Evolutionary conservation across 2,888 invertebrate genomes (phyloP), one percentile per base, ranked within the genome.

Genomic region (Nesidiocoris tenuis): DNA sequence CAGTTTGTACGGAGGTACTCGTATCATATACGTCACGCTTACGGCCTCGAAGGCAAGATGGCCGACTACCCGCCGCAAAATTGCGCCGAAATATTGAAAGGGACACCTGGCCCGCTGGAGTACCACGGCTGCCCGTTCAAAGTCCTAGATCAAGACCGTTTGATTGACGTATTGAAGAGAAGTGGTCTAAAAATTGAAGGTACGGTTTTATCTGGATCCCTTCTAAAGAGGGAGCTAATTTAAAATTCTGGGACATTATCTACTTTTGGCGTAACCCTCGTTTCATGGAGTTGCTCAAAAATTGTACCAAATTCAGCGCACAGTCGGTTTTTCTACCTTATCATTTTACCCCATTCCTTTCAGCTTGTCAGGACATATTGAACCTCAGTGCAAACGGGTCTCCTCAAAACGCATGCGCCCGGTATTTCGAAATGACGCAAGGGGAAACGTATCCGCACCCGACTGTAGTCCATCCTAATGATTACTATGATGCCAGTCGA

Each of bases 61-160:
- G 78, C 77, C 3, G 74, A 77, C 56, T 78, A 78, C 23, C 76
- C 76, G 22, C 78, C 78, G 7, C 74, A 66, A 19, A 77, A 74
- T 55, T 78, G 78, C 23, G 22, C 61, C 19, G 76, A 72, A 25
- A 76, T 78, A 17, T 56, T 77, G 61, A 64, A 78, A 39, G 68
- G 61, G 2, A 39, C 56, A 2, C 74, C 77, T 24, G 57, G 71
- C 56, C 75, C 72, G 21, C 23, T 64, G n/a, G 77, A 77, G 18
- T 74, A 77, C 24, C 76, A 78, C 59, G 78, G 78, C 1, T 78
- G 78, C 56, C 78, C 78, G 1, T 78, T 76, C 21, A 77, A 74
- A 70, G 24, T 78, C 3, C 72, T 74, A 2, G 74, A 76, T 39
- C 22, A 76, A n/a, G 24, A 23, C 22, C 23, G 76, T 7, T 16